Percentiles rank a stretch among this genome's conserved stretches.
Conservation (phyloP, 2,797 vertebrate genomes). For the Simalia tracyae region DNA sequence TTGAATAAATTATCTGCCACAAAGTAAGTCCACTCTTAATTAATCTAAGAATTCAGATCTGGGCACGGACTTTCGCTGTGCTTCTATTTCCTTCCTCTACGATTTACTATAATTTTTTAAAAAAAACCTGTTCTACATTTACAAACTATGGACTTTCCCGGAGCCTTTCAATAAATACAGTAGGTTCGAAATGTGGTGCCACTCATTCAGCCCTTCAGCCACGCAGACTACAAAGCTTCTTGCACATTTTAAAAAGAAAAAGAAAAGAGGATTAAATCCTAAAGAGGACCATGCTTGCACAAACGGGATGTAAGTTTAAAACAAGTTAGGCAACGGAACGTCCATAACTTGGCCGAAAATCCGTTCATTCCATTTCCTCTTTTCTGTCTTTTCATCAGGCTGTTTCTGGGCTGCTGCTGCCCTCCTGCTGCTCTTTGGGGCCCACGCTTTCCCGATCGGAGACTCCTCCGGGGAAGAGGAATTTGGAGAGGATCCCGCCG, state of each 20-base stretch:
- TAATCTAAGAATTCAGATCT: not conserved
- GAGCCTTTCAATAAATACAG: slow-evolving; percentile 72
- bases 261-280: not conserved
- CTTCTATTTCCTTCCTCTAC: not conserved
- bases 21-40: not conserved
- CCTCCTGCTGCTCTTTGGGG: slow-evolving; percentile 43
- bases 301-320: slow-evolving; percentile 14
- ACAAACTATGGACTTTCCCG: slow-evolving; percentile 75
- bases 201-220: slow-evolving; percentile 68
- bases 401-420: slow-evolving; percentile 29
- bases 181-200: slow-evolving; percentile 67
- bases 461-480: slow-evolving; percentile 48
- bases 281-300: slow-evolving; percentile 14
- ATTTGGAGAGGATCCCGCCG: not conserved
- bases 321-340: not conserved
- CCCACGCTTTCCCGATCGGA: slow-evolving; percentile 46
- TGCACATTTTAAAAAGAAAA: not conserved
- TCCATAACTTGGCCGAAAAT: slow-evolving; percentile 20
- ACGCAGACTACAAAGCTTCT: slow-evolving; percentile 42
- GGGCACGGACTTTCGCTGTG: not conserved
- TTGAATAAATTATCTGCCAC: not conserved
- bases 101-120: not conserved
- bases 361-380: not conserved
- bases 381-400: slow-evolving; percentile 18
- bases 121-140: slow-evolving; percentile 21